Base-by-base conservation (phyloP, 1,140 invertebrate species). In the Saxidomus purpurata region DNA sequence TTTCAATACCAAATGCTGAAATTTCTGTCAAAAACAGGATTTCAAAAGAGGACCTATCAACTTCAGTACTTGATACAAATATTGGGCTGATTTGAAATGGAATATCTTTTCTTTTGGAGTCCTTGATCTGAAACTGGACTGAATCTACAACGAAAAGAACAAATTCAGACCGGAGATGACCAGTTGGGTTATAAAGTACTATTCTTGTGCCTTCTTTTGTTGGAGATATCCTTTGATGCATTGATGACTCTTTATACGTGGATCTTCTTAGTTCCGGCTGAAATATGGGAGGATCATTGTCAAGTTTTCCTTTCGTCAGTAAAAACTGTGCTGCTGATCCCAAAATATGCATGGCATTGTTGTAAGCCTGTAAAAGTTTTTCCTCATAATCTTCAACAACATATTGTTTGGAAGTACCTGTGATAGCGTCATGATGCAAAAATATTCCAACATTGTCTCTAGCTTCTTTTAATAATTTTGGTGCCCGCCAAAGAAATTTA, bases 401-500 rank as follows among this genome's bases (percentile, higher is more conserved):
- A 93, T 98, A 97, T 92, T 98, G 97, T 94, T 98, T 98, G 0
- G 98, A 97, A 1, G 99, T 99, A 67, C 99, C 99, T 22, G 99
- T 99, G 81, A 99, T 97, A 34, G 98, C 99, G 96, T 99, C 99
- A 95, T 99, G 99, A 96, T 99, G 99, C 95, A 99, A 98, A 96
- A 99, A 99, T 71, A 99, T 96, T 0, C 97, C 97, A 17, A 99
- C 97, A 93, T 97, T 97, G 87, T 97, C 96, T 85, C 99, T 97
- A 11, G 98, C 98, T 19, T 96, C 95, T 71, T 97, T 96, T 63
- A 98, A 69, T 86, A 95, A 82, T 47, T 93, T 92, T 4, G 92
- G 89, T 40, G 85, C 76, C n/a, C 90, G 89, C 77, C 90, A 63
- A 38, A 84, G 81, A 47, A 61, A 69, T 17, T 86, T 38, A 71